These are phyloP conservation scores for Etheostoma spectabile DNA, from an alignment of 2,113 vertebrate genomes.

Conservation along the genomic window DNA sequence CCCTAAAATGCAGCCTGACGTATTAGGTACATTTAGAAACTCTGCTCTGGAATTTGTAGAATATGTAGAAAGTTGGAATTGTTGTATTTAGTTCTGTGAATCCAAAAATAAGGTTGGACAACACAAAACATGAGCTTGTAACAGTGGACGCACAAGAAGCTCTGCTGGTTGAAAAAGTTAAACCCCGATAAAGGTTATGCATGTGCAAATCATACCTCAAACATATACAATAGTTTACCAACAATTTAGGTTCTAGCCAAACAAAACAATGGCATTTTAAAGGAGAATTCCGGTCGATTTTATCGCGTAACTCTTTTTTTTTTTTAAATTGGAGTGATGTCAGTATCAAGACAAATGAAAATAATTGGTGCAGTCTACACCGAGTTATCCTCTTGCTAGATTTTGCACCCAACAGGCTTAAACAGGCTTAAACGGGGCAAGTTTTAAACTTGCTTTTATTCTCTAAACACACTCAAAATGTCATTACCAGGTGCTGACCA, in stretches of 20 bases:
- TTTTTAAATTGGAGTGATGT: no score
- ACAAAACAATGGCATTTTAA: neutral
- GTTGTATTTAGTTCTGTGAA: neutral
- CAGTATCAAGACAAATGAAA: no score
- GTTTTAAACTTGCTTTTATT: no score
- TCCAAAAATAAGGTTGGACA: neutral
- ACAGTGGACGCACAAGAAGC: neutral
- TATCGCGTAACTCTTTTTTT: no score
- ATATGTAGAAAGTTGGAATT: no score
- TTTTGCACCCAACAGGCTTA: no score
- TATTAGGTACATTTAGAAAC: neutral
- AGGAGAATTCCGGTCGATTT: no score
- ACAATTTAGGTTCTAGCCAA: neutral
- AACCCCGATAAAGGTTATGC: neutral
- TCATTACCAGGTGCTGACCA: no score
- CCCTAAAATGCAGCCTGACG: neutral
- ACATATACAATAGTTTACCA: neutral
- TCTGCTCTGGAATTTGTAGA: neutral
- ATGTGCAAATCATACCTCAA: neutral
- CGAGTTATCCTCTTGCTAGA: no score
- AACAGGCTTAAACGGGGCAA: no score
- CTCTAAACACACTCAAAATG: no score
- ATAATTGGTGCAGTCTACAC: no score
- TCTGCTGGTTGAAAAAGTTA: neutral
- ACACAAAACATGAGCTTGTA: neutral